These are phyloP conservation scores for Ennomos erosarius DNA, from an alignment of 2,888 invertebrate genomes.

Conservation along the genomic window DNA sequence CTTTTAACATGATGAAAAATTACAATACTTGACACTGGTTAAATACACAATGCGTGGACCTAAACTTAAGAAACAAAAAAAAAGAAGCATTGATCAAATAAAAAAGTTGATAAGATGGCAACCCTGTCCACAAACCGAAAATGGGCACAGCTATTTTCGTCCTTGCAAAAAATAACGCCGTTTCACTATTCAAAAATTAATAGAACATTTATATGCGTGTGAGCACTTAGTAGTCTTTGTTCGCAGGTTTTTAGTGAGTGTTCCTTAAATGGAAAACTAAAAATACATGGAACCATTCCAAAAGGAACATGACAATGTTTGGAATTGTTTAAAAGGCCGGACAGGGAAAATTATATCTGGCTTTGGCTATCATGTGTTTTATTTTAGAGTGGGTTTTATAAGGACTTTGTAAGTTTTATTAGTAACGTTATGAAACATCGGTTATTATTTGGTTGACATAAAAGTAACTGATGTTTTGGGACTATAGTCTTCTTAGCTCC, in stretches of 20 bases:
- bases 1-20: too few species aligned
- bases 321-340: conserved; percentile 17
- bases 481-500: too few species aligned
- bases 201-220: conserved; percentile 29
- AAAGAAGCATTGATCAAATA: too few species aligned
- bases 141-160: conserved; percentile 2
- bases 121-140: conserved; percentile 4
- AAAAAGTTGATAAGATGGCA: neutral
- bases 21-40: too few species aligned
- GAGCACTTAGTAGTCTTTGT: conserved; percentile 23
- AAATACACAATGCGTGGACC: too few species aligned
- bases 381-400: too few species aligned
- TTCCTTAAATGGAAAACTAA: conserved; percentile 14
- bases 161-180: conserved; percentile 7
- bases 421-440: too few species aligned
- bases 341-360: conserved; percentile 6
- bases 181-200: conserved; percentile 30
- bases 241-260: conserved; percentile 20
- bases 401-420: too few species aligned
- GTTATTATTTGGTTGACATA: too few species aligned
- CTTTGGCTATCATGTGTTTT: too few species aligned
- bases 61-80: too few species aligned
- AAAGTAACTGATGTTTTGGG: too few species aligned
- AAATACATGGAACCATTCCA: conserved; percentile 17
- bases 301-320: conserved; percentile 26